phyloP scores from a whole-genome alignment of 2,113 vertebrate species.

The Bubo bubo region DNA sequence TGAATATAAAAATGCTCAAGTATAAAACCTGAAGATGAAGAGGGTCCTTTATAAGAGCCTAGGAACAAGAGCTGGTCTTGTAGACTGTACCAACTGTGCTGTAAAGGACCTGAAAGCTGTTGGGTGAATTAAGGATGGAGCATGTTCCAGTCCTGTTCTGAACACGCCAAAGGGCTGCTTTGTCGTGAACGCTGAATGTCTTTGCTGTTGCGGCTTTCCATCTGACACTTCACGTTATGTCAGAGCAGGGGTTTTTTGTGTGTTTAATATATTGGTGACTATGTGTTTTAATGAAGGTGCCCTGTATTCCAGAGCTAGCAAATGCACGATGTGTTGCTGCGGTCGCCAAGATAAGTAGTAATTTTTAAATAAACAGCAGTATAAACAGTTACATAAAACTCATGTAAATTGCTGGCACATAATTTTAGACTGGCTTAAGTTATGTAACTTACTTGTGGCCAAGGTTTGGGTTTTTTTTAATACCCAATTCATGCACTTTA shows the following conservation, averaged over 20 bases:
- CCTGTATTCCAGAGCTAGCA: constrained; percentile 69
- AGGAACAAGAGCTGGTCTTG: constrained; percentile 60
- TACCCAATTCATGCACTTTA: constrained; percentile 8
- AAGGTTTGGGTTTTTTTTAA: neutral
- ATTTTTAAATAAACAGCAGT: constrained; percentile 77
- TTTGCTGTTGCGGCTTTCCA: constrained; percentile 64
- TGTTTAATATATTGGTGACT: constrained; percentile 71
- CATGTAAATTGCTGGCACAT: constrained; percentile 72
- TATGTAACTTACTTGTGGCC: constrained; percentile 68
- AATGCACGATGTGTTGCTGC: constrained; percentile 67
- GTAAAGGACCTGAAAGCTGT: constrained; percentile 41
- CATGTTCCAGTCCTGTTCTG: constrained; percentile 46
- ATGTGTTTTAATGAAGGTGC: constrained; percentile 75
- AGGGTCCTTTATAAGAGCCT: constrained; percentile 43
- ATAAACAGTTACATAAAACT: constrained; percentile 77
- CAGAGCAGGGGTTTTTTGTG: constrained; percentile 50
- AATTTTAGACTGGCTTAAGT: constrained; percentile 71
- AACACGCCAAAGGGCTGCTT: constrained; percentile 60
- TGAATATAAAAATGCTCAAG: neutral
- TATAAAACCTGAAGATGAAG: constrained; percentile 29
- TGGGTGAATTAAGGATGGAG: constrained; percentile 67
- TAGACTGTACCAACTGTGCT: constrained; percentile 38
- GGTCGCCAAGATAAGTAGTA: constrained; percentile 74
- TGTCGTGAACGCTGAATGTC: constrained; percentile 59
- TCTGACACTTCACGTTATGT: constrained; percentile 71